Base-by-base conservation (phyloP, 2,888 invertebrate genomes). In the Pimpla rufipes region DNA sequence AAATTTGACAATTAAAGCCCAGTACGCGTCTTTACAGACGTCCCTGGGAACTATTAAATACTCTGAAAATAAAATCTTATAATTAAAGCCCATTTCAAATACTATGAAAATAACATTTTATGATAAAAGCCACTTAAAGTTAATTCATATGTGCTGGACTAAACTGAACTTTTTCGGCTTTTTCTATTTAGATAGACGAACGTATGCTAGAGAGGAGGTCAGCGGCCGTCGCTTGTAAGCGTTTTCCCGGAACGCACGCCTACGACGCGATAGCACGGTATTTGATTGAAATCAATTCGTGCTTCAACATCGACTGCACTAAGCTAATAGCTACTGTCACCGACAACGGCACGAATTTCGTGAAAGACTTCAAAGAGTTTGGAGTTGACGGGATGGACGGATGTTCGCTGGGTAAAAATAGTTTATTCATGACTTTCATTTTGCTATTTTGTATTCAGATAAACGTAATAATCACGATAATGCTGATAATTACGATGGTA, bases 271-370 rank as follows among this genome's bases (percentile, higher is more conserved):
- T 77, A 8, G 81, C 81, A 5, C 21, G 13, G 13, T 18, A 45
- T 18, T 40, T 80, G 40, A 37, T 23, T 8, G 73, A 47, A 10
- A 80, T 80, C 55, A 47, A 80, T 21, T 5, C 11, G 13, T 55
- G 74, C n/a, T 80, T 55, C n/a, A 42, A 40, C 16, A n/a, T 80
- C 13, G 40, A 29, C 29, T 29, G 11, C 16, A 16, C 5, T 8
- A 76, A 70, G 45, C 21, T 81, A 35, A 42, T 75, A 21, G 76
- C 68, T n/a, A 81, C 81, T 13, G 40, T 81, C 11, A 76, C 81
- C n/a, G 76, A 81, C 64, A 81, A 76, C 67, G 76, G 68, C 23
- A 76, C 81, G n/a, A 81, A 81, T 40, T 81, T 81, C 35, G 70
- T 81, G 1, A 81, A 81, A 57, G 76, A 70, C 29, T 81, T 76